Percentiles rank a stretch among this genome's conserved stretches.
Evolutionary conservation across 2,888 invertebrate genomes (phyloP).

Genomic region (Trachelus stipa): DNA sequence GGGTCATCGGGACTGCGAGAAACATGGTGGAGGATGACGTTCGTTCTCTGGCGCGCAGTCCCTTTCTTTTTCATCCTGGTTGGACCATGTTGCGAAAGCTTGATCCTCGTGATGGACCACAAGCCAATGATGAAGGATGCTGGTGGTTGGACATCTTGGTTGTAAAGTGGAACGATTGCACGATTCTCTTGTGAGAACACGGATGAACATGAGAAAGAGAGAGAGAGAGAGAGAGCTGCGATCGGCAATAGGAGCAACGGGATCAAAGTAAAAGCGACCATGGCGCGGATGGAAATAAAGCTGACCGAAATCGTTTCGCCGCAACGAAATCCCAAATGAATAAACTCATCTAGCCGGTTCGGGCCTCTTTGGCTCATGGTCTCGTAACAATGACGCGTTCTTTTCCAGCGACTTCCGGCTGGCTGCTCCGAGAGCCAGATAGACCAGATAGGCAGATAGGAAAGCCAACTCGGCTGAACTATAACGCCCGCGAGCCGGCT

Average conservation of each 20-base stretch:
- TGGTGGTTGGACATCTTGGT: neutral
- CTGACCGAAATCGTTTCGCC: constrained; percentile 3
- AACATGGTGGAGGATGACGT: neutral
- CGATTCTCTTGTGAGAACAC: neutral
- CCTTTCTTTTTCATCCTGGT: neutral
- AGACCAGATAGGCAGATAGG: constrained; percentile 30
- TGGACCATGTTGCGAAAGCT: neutral
- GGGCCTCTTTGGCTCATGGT: neutral
- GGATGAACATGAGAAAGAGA: constrained; percentile 9
- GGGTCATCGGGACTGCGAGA: constrained; percentile 2
- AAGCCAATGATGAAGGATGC: neutral
- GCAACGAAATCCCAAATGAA: neutral
- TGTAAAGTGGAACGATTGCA: neutral
- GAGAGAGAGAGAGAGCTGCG: constrained; percentile 19
- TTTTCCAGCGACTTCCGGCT: constrained; percentile 1
- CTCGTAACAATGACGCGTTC: constrained; percentile 9
- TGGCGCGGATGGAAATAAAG: neutral
- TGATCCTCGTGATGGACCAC: neutral
- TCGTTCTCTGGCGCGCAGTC: neutral
- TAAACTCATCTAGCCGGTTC: neutral
- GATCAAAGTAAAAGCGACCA: neutral
- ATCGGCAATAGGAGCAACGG: constrained; percentile 4
- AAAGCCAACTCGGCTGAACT: constrained; percentile 45
- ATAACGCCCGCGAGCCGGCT: constrained; percentile 23
- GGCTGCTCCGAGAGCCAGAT: neutral